Evolutionary conservation across 64 coral and sea anemone genomes (phyloP).

Genomic region (Porites lutea): DNA sequence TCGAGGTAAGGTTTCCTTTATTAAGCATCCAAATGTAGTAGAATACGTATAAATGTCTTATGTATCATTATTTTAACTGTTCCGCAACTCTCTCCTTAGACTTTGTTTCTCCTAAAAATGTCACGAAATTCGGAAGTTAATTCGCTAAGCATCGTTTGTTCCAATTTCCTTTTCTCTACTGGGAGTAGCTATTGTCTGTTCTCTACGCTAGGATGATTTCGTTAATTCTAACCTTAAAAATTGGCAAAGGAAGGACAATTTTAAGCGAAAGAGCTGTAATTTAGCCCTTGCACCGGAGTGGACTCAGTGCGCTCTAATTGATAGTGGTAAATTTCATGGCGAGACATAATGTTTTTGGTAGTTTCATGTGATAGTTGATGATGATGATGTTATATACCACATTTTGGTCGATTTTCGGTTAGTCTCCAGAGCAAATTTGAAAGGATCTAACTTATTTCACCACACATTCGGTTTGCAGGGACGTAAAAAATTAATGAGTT

Average conservation of each 20-base stretch:
- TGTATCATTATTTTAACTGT: no score
- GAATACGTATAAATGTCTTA: background rate
- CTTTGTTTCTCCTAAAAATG: background rate
- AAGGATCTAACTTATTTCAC: constrained; percentile 27
- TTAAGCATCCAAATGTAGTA: background rate
- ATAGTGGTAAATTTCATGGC: background rate
- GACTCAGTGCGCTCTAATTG: background rate
- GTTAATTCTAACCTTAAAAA: background rate
- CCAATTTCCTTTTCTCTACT: background rate
- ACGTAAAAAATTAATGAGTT: constrained; percentile 42
- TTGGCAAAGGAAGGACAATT: background rate
- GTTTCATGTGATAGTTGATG: background rate
- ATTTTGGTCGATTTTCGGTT: constrained; percentile 26
- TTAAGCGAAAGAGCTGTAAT: background rate
- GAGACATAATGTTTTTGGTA: no score
- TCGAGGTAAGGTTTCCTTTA: constrained; percentile 81
- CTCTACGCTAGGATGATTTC: background rate
- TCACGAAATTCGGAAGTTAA: constrained; percentile 19
- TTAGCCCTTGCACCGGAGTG: background rate
- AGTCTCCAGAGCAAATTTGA: background rate
- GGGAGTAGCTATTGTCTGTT: background rate
- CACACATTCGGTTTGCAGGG: constrained; percentile 32
- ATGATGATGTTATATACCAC: background rate
- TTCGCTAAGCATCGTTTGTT: background rate
- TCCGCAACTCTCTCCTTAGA: no score